Percentiles rank a stretch among this genome's conserved stretches.
These are phyloP conservation scores for Spea hammondii DNA, from an alignment of 2,797 vertebrate genomes.

Conservation along the genomic window DNA sequence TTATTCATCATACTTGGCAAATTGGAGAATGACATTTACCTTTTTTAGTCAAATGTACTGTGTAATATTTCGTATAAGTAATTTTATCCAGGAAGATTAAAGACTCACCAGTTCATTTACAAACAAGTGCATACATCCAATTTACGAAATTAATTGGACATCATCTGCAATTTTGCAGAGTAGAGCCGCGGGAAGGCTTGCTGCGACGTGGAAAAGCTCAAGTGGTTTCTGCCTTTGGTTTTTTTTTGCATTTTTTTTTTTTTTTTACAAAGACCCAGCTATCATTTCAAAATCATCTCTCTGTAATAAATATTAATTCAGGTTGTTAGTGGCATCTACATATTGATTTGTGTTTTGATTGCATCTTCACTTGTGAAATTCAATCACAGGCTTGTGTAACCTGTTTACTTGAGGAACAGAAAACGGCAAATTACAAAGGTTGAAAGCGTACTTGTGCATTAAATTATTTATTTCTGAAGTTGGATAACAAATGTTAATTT, in stretches of 20 bases:
- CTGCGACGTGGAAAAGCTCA: not conserved
- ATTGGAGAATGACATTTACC: too few relatives aligned
- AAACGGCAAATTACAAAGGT: not conserved
- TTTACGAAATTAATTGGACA: constrained; percentile 28
- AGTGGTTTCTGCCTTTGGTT: not conserved
- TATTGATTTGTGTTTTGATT: not conserved
- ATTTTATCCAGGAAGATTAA: not conserved
- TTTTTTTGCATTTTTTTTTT: not conserved
- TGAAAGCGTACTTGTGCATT: too few relatives aligned
- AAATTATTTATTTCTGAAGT: too few relatives aligned
- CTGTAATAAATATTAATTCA: constrained; percentile 17
- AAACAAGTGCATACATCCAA: constrained; percentile 19
- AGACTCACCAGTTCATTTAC: constrained; percentile 10
- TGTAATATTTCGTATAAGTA: not conserved
- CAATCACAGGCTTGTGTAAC: not conserved
- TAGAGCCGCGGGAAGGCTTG: not conserved
- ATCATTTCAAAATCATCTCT: constrained; percentile 8
- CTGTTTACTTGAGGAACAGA: not conserved
- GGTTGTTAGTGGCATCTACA: not conserved
- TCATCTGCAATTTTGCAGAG: constrained; percentile 7
- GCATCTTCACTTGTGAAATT: not conserved
- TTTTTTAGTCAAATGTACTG: not conserved
- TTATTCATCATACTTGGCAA: too few relatives aligned
- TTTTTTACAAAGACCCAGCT: not conserved
- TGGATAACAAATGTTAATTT: too few relatives aligned